phyloP scores from a whole-genome alignment of 2,113 vertebrate species.

The Boleophthalmus pectinirostris region DNA sequence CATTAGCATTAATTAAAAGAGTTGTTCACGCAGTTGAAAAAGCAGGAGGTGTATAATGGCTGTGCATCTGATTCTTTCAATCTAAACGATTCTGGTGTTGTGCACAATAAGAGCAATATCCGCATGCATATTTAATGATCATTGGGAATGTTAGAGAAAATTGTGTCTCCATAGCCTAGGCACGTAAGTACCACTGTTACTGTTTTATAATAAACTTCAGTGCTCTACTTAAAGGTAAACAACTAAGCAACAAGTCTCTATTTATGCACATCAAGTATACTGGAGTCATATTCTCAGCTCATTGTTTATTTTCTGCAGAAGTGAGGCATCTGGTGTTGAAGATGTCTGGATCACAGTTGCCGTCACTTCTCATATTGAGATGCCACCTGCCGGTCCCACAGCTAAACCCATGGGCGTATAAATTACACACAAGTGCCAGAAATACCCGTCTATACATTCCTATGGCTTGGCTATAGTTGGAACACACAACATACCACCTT shows the following conservation, averaged over 20 bases:
- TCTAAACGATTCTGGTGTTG: background rate
- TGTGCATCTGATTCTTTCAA: no score
- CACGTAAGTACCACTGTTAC: background rate
- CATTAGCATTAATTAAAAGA: no score
- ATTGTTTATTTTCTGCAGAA: constrained; percentile 14
- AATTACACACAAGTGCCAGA: constrained; percentile 55
- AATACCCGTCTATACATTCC: constrained; percentile 54
- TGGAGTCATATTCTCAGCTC: background rate
- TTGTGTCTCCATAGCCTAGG: background rate
- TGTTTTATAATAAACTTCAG: background rate
- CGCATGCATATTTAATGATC: background rate
- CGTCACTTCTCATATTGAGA: constrained; percentile 37
- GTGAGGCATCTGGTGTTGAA: constrained; percentile 11
- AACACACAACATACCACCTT: constrained; percentile 11
- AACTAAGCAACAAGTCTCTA: background rate
- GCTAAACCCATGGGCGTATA: constrained; percentile 52
- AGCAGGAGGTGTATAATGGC: no score
- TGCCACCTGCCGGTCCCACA: constrained; percentile 30
- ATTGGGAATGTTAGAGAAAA: background rate
- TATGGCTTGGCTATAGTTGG: constrained; percentile 40
- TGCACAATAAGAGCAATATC: background rate
- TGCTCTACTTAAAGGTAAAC: background rate
- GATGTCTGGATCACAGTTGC: constrained; percentile 35
- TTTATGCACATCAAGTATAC: background rate
- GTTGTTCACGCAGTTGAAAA: no score